Base-by-base conservation (phyloP, 2,888 invertebrate genomes). In the Spatulosminthurus flaviceps region DNA sequence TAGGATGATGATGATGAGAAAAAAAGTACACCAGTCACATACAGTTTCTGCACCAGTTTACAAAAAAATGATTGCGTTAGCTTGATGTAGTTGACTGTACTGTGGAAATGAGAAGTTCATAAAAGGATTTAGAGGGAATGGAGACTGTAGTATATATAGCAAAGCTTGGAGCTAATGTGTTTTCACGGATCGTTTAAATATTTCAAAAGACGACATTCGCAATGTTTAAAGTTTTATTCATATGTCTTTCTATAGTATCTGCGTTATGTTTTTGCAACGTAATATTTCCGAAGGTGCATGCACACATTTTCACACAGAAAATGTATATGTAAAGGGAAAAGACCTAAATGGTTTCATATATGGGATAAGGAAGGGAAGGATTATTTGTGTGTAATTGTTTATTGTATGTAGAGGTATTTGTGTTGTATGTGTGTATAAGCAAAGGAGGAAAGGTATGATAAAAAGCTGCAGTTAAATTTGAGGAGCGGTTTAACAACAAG, bases 31-130 rank as follows among this genome's bases (percentile, higher is more conserved):
- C 26, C 22, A 4, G 1, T 26, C 21, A 24, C 26, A 9, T 9
- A 26, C n/a, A 70, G 26, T 72, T 72, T 72, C 72, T 43, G 72
- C 72, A 51, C 71, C 42, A 71, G 71, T 71, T 71, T 71, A 51
- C 72, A 22, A 24, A n/a, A n/a, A n/a, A 72, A 72, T 72, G 34
- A 69, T 13, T 69, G n/a, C 34, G 21, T 29, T 19, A 29, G n/a
- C n/a, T 34, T 64, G 11, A 22, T 21, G 5, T 34, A 51, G 7
- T 51, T n/a, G 51, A 16, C 19, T 41, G 41, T 41, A 13, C 13
- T 41, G 41, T 9, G 16, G 51, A 51, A 42, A 34, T 24, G 43
- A 71, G 71, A 71, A 42, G 26, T 34, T 42, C 43, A 42, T 21
- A 71, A 71, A 71, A 71, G 43, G 71, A n/a, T n/a, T n/a, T n/a